Conservation (phyloP, 2,113 vertebrate species). For the Rutilus rutilus region DNA sequence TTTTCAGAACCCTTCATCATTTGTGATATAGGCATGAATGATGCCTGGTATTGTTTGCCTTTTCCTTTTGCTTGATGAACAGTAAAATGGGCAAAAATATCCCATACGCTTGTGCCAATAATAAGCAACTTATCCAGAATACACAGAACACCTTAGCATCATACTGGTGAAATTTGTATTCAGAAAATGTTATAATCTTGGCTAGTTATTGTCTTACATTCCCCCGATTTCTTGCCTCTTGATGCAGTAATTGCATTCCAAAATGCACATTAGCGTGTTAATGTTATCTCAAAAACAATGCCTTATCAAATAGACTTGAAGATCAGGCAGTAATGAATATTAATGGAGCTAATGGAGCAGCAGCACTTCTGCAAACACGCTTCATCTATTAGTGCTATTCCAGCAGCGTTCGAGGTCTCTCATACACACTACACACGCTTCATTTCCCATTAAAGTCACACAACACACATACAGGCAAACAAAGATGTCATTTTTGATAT, state of each 20-base stretch:
- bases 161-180: not conserved
- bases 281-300: constrained; percentile 63
- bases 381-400: constrained; percentile 73
- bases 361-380: constrained; percentile 69
- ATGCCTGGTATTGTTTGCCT: not conserved
- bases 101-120: not conserved
- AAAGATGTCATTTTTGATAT: too few relatives aligned
- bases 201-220: constrained; percentile 1
- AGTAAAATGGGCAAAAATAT: not conserved
- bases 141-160: not conserved
- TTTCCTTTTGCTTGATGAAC: not conserved
- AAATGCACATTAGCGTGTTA: constrained; percentile 28
- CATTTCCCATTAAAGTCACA: not conserved
- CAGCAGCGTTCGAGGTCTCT: constrained; percentile 62
- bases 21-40: not conserved
- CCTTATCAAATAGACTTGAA: constrained; percentile 74
- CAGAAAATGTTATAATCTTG: not conserved
- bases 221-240: not conserved
- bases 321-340: constrained; percentile 76
- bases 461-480: not conserved
- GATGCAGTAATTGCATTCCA: constrained; percentile 4
- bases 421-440: constrained; percentile 41
- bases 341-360: constrained; percentile 66
- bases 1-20: not conserved
- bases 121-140: not conserved